Conservation (phyloP, 2,797 vertebrate species). For the Intellagama lesueurii region DNA sequence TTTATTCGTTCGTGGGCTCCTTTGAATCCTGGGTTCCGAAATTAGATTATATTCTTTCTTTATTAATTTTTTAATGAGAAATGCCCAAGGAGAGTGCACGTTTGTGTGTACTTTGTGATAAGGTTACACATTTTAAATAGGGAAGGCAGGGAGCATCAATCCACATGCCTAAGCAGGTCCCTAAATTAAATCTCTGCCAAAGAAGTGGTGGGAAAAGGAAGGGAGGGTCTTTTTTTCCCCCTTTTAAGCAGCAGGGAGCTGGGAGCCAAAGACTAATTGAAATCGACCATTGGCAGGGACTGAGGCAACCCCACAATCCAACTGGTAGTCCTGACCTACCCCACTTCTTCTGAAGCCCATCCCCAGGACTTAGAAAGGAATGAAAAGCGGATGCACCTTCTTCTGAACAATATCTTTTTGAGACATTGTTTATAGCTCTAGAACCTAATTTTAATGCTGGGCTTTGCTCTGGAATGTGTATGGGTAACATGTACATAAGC, state of each 20-base stretch:
- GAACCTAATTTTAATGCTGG: background rate
- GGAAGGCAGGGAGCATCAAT: background rate
- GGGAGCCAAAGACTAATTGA: slow-evolving; percentile 17
- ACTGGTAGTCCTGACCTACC: background rate
- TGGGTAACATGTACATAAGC: background rate
- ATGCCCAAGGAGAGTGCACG: no score
- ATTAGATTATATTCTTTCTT: background rate
- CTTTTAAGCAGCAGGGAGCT: background rate
- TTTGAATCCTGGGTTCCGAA: background rate
- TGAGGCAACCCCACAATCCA: background rate
- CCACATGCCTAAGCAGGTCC: background rate
- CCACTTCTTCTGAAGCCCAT: no score
- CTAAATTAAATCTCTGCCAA: slow-evolving; percentile 10
- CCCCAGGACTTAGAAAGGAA: background rate
- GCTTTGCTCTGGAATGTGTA: no score
- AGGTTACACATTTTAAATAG: slow-evolving; percentile 1
- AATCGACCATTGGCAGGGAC: slow-evolving; percentile 2
- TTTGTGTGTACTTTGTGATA: background rate
- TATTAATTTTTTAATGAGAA: no score
- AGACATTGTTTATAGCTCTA: background rate
- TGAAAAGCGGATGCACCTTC: background rate
- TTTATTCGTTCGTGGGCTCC: background rate
- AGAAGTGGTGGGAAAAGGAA: background rate
- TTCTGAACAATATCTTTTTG: background rate
- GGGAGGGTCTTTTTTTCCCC: background rate